Percentiles rank a stretch among this genome's conserved stretches.
These are phyloP conservation scores for Coelogynopora nodosa DNA, from an alignment of 2,888 invertebrate genomes.

Conservation along the genomic window DNA sequence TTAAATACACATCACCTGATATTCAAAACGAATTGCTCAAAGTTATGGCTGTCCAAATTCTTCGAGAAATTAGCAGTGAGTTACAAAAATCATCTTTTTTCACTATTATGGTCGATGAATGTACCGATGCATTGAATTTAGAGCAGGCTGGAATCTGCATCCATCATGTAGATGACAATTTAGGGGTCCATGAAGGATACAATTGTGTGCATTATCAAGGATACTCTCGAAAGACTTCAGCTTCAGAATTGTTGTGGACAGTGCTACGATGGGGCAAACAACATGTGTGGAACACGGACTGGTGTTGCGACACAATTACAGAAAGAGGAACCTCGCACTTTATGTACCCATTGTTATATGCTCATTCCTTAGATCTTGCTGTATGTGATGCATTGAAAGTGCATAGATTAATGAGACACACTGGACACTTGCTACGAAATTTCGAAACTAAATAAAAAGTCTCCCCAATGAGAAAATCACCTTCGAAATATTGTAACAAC, in stretches of 20 bases:
- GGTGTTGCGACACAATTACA: constrained; percentile 7
- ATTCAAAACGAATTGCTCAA: constrained; percentile 50
- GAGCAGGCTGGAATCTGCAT: constrained; percentile 47
- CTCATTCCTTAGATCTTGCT: neutral
- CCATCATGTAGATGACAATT: constrained; percentile 47
- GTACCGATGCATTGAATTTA: constrained; percentile 47
- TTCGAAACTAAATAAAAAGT: constrained; percentile 2
- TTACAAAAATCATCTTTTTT: neutral
- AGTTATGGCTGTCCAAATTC: constrained; percentile 48
- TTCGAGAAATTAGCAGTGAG: constrained; percentile 45
- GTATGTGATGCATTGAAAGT: neutral
- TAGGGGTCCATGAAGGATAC: constrained; percentile 43
- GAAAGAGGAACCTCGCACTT: constrained; percentile 20
- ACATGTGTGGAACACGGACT: neutral
- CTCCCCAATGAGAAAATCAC: constrained; percentile 18
- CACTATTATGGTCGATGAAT: neutral
- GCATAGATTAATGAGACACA: constrained; percentile 7
- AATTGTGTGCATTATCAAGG: constrained; percentile 45
- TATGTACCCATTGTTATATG: constrained; percentile 3
- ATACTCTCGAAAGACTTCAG: constrained; percentile 46
- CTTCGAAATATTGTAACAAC: constrained; percentile 6
- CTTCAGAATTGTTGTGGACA: constrained; percentile 46
- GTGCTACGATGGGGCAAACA: neutral
- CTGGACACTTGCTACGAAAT: constrained; percentile 25
- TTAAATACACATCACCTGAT: constrained; percentile 49